A percentile compares a stretch with the other conserved stretches of the same genome.
Evolutionary conservation across 2,888 invertebrate genomes (phyloP).

Genomic region (Cotesia congregata): DNA sequence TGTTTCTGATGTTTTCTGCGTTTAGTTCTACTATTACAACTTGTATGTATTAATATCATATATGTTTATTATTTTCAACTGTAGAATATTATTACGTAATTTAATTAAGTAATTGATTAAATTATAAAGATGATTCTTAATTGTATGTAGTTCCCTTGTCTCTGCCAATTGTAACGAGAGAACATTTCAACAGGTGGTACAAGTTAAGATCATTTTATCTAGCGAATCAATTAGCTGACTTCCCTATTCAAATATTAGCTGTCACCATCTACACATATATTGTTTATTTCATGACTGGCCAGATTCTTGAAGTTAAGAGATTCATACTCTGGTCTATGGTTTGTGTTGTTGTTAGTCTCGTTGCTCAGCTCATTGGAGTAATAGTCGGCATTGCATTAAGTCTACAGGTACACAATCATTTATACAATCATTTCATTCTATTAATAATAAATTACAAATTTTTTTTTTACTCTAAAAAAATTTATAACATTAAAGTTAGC

Average conservation of each 20-base stretch:
- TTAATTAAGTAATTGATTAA: constrained; percentile 1
- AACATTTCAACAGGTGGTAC: constrained; percentile 93
- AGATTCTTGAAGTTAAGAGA: constrained; percentile 82
- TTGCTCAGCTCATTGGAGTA: constrained; percentile 89
- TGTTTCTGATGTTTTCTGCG: constrained; percentile 96
- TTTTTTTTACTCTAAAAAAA: background rate
- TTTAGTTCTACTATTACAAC: constrained; percentile 91
- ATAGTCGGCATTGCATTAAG: constrained; percentile 87
- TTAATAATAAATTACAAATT: no score
- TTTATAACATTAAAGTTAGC: no score
- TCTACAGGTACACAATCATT: constrained; percentile 76
- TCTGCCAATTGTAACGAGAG: constrained; percentile 83
- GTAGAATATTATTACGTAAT: background rate
- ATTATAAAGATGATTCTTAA: background rate
- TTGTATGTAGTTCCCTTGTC: constrained; percentile 82
- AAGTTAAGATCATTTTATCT: constrained; percentile 86
- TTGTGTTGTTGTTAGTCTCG: constrained; percentile 80
- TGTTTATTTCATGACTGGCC: constrained; percentile 89
- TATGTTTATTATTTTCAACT: background rate
- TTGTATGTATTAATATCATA: constrained; percentile 78
- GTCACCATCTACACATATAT: constrained; percentile 83
- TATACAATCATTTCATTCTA: no score
- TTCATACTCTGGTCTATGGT: constrained; percentile 74
- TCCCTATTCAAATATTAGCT: constrained; percentile 81
- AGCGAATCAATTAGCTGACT: constrained; percentile 83